Evolutionary conservation across 2,113 vertebrate species (phyloP), one percentile per base, ranked within the genome.

Genomic region (Alouatta palliata): DNA sequence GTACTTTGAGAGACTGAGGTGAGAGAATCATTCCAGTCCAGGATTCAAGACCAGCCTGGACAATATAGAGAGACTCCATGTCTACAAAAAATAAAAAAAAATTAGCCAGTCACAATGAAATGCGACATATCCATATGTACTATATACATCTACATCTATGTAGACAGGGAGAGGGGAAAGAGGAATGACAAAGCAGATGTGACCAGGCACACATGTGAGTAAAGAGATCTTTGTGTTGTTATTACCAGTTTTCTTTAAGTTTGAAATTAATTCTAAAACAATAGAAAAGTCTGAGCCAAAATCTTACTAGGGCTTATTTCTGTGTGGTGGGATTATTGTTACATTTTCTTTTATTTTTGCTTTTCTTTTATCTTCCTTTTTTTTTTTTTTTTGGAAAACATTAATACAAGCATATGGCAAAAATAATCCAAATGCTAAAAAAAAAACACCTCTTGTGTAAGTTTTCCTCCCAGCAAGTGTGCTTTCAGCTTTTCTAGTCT

Each of bases 321-420:
- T 79, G 40, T 1, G 9, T 37, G 16, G 12, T 16, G 1, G 21
- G 27, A 71, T 75, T 43, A 45, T 14, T 37, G 58, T 30, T 4
- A 75, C 68, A 23, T 56, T 8, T 87, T 75, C 12, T 56, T 12
- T 82, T 81, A 16, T 47, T 75, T 87, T 83, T 71, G 12, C 64
- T 82, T 61, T 77, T 17, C 19, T 32, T 71, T 14, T 21, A 47
- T 45, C 37, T 52, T 43, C 17, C 32, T 71, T 71, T 25, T 32
- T 68, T 58, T 58, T 16, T 71, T 76, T 91, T 37, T 19, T 89
- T 92, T 76, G 58, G 35, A 37, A 93, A 95, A 95, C 76, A 40
- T 61, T 64, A 14, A 81, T 47, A 73, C 6, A 73, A 52, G 21
- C 30, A 79, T 40, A 25, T 40, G 40, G 27, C 79, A 49, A 86